Evolutionary conservation across 2,888 invertebrate genomes (phyloP), one percentile per base, ranked within the genome.

Genomic region (Drosophila cracens): DNA sequence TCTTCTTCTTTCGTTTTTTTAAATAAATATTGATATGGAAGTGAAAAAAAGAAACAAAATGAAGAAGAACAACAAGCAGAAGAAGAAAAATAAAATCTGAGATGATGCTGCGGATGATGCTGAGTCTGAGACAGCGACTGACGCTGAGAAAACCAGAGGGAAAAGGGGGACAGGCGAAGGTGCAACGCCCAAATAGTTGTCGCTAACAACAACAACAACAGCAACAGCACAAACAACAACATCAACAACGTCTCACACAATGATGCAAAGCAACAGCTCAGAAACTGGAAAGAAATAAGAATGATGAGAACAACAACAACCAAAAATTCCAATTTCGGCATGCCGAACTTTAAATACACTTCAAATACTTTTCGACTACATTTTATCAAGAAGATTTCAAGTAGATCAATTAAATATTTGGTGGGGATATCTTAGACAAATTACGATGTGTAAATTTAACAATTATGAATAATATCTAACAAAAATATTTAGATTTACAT

Each of bases 101-200:
- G 60, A 7, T 61, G 53, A 33, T 40, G 49, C 25, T 46, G 62
- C 52, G 43, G n/a, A 33, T 43, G 52, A 43, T 16, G 43, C 57
- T 29, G 29, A 56, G 56, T 4, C 56, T 56, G 54, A 10, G 53
- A n/a, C 18, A 13, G 51, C 18, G 51, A n/a, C 25, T 36, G 29
- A 40, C 16, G 16, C 13, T 40, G 40, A 57, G 31, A 16, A 57
- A 57, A 18, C 10, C 18, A 38, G 21, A 33, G 49, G 43, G 33
- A 34, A 40, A 16, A 18, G 18, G 13, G 13, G 31, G 25, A 25
- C 51, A 60, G 79, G 81, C 64, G 69, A 78, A 81, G 79, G 82
- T 79, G 82, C 69, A 81, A 79, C 79, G 74, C 79, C 79, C 82
- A 79, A 79, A 79, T 79, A 81, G 79, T 81, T 79, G 79, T 74